Base-by-base conservation (phyloP, 1,140 invertebrate genomes). In the Sitobion miscanthi region DNA sequence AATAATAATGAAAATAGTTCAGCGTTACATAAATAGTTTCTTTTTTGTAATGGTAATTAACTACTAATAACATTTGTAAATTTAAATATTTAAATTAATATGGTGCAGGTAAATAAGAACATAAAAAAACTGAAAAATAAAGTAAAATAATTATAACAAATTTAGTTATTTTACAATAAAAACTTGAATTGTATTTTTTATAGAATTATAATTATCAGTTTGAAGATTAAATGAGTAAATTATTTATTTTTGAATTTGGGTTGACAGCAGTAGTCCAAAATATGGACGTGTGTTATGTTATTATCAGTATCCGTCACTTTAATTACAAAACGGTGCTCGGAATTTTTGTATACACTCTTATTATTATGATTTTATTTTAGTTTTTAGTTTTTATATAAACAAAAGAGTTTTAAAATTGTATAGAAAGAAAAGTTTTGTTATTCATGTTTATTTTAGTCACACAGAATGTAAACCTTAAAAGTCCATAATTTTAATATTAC, bases 341-440 rank as follows among this genome's bases (percentile, higher is more conserved):
- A 0, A 77, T 17, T 88, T 88, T 5, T 88, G 25, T 30, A 88
- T 88, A 88, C 8, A 23, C 42, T 88, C 14, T 49, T 88, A 30
- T 88, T 49, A 49, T 35, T 49, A n/a, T 87, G 45, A n/a, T 88
- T 49, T 88, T 20, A 49, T 88, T 88, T 88, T 20, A n/a, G 1
- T 52, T 88, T 87, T 35, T n/a, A 21, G 25, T 88, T 88, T 88
- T 49, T 88, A 35, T 88, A 88, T 21, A 49, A 88, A 88, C 47
- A 49, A 88, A 88, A 85, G 38, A 85, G 42, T 85, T 85, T 85
- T 85, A 42, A 23, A 85, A 85, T 45, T 85, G 21, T 14, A 42
- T 85, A 85, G 23, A 85, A 85, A 42, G 38, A 42, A 85, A 88
- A 88, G 86, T 88, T 88, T 88, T 88, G 45, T 83, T 83, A 83